Base-by-base conservation (phyloP, 1,140 invertebrate genomes). In the Drosophila aff. region DNA sequence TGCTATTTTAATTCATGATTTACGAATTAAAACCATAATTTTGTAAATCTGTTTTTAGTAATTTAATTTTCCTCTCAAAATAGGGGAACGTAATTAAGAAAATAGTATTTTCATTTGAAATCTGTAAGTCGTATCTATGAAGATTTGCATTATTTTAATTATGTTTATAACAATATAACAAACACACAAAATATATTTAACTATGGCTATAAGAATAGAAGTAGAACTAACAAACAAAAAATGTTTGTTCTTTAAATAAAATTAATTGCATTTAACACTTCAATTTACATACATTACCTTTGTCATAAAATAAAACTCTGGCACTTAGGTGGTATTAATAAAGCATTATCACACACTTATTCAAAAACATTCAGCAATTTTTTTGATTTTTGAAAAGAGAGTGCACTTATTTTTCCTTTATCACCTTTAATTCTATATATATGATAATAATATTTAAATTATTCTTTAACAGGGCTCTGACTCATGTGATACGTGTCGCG, bases 401-500 rank as follows among this genome's bases (percentile, higher is more conserved):
- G 4, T 21, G 9, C 43, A 18, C 9, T 11, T 10, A 44, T 11
- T 5, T 18, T 11, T 11, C 9, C 1, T 21, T 53, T 13, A 36
- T 55, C 11, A 0, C 1, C 18, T 23, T 8, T 36, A 46, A 2
- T 16, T n/a, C 2, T 36, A 23, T 3, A 7, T 26, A 15, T 2
- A 9, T 33, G 26, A 2, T 26, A 16, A 28, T 47, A 28, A 13
- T 13, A 21, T 15, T 62, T 0, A 7, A 13, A n/a, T 40, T 59
- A 26, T 59, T 1, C 13, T 57, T n/a, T 16, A 15, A 16, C 53
- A 93, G 92, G 92, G 92, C 72, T 92, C 91, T 41, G 89, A 92
- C 71, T 93, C 91, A 80, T 94, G 94, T 81, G 80, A 94, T 93
- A 93, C 93, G 69, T 93, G 93, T 81, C 92, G 85, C 43, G 87